phyloP scores from a whole-genome alignment of 2,113 vertebrate genomes.

The Pseudorectes ferrugineus region DNA sequence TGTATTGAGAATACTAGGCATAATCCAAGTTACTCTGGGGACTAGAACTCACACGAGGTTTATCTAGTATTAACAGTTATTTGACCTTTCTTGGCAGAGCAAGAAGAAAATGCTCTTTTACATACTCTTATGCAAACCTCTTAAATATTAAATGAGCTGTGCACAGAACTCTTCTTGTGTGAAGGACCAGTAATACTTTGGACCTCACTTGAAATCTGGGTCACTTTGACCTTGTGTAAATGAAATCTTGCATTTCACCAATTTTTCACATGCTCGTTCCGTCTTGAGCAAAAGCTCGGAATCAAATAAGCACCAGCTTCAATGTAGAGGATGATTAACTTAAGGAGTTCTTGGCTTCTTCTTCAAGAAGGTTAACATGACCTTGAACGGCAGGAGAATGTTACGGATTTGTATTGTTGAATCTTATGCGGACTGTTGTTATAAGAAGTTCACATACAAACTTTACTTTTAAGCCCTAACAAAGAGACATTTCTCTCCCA shows the following conservation, averaged over 20 bases:
- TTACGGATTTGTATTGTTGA: constrained; percentile 59
- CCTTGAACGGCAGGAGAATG: constrained; percentile 69
- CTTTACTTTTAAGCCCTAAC: constrained; percentile 14
- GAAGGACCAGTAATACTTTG: constrained; percentile 60
- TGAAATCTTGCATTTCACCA: constrained; percentile 72
- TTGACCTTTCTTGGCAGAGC: constrained; percentile 46
- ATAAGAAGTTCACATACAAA: constrained; percentile 21
- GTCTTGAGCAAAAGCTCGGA: constrained; percentile 67
- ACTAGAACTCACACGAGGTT: constrained; percentile 9
- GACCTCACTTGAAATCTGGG: constrained; percentile 69
- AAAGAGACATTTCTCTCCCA: constrained; percentile 33
- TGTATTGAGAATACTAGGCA: background rate
- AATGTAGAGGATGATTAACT: constrained; percentile 77
- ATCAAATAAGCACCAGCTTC: constrained; percentile 67
- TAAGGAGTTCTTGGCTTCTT: constrained; percentile 75
- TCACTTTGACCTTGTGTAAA: constrained; percentile 77
- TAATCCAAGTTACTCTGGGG: constrained; percentile 27
- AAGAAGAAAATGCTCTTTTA: constrained; percentile 58
- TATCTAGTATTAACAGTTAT: constrained; percentile 51
- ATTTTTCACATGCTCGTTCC: constrained; percentile 66
- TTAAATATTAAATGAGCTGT: constrained; percentile 54
- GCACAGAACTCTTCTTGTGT: constrained; percentile 61
- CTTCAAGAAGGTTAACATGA: constrained; percentile 75
- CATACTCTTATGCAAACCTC: constrained; percentile 32
- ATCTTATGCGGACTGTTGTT: constrained; percentile 9